Evolutionary conservation across 2,797 vertebrate genomes (phyloP), one percentile per base, ranked within the genome.

Genomic region (Xenopus petersii): DNA sequence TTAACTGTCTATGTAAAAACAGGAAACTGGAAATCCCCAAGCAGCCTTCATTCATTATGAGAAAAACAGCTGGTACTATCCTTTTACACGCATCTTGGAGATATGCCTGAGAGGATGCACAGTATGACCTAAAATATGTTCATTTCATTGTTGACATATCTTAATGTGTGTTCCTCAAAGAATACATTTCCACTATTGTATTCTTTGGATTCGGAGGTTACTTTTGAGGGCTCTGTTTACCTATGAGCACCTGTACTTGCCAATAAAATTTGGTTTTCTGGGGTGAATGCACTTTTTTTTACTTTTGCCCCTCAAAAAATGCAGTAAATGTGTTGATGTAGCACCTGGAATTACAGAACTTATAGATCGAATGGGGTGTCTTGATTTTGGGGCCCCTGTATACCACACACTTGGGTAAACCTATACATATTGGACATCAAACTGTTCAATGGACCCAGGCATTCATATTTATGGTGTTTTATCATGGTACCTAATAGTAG

Each of bases 1-100:
- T 87, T 88, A 86, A 85, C 82, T 88, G 86, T 88, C 88, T 85
- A 77, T 90, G 87, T 86, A 89, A 92, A 92, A 93, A 93, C 91
- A 92, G 90, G 91, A 93, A 93, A 84, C 81, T 85, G 89, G 86
- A 87, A 89, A 91, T 91, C 90, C 91, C 91, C 86, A 90, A 91
- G 90, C 89, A 89, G 88, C 87, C 84, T 84, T 90, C 87, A 87
- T 85, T 87, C 85, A 85, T 88, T 88, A 90, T 88, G 89, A 92
- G 88, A 91, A 93, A 92, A 91, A 84, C 90, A 92, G 89, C 90
- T 91, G 90, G 87, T 75, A 81, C 84, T 83, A 75, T 89, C 83
- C 80, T 81, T 86, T 87, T 83, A 87, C 82, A 71, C 86, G 82
- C 77, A 82, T 77, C 80, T 85, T 80, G 81, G 84, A 85, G 86